Base-by-base conservation (phyloP, 2,888 invertebrate species). In the Parapristionchus giblindavisi region DNA sequence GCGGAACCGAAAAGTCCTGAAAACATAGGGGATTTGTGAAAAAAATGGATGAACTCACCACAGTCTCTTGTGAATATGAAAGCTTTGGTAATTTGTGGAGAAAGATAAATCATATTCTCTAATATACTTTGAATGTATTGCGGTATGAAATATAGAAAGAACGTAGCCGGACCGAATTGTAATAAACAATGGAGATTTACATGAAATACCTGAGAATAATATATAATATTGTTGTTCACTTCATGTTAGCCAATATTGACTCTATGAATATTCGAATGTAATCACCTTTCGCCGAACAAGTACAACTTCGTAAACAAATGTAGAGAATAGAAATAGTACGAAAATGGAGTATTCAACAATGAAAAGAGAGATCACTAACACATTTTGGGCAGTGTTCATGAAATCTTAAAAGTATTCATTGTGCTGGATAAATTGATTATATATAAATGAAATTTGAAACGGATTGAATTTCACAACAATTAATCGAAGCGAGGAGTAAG, bases 1-100 rank as follows among this genome's bases (percentile, higher is more conserved):
- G 51, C 68, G 34, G 52, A 14, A 1, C 68, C 68, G 34, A 68
- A 68, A 21, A 68, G 21, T 51, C 68, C 68, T 68, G 52, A 43
- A 51, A 29, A 32, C 29, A 3, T 3, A 5, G 1, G 38, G 1
- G 1, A 32, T 65, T n/a, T 3, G 63, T n/a, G 56, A 54, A 54
- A n/a, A 24, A 6, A 54, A n/a, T 24, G 56, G 24, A 29, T 48
- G 38, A 24, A 48, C 24, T 1, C 5, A 65, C 65, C 65, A 43
- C n/a, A 17, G 29, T 65, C 43, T 21, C 65, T 40, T 3, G 48
- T 0, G n/a, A 65, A 43, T 5, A n/a, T 3, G 11, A 65, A 40
- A 36, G 24, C n/a, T 17, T 27, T 21, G 11, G 11, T 63, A 24
- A 24, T 29, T n/a, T 14, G 5, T 27, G 36, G 17, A 38, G 8